Percentiles rank a stretch among this genome's conserved stretches.
Conservation (phyloP, 2,113 vertebrate genomes). For the Meriones unguiculatus region DNA sequence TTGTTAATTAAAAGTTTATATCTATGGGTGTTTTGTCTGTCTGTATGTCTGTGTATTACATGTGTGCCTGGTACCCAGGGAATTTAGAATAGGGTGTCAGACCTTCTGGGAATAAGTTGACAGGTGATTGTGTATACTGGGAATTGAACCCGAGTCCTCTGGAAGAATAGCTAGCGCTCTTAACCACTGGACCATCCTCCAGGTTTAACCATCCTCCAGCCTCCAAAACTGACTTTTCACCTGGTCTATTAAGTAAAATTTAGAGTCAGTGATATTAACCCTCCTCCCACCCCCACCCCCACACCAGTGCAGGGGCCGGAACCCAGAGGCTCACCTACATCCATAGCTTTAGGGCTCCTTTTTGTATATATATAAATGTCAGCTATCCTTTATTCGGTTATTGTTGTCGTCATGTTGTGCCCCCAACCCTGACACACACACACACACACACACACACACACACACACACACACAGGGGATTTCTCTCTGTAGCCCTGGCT, state of each 20-base stretch:
- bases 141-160: neutral
- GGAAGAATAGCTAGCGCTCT: no score
- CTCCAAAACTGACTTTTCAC: neutral
- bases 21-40: neutral
- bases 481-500: no score
- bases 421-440: no score
- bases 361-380: neutral
- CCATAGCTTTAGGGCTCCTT: neutral
- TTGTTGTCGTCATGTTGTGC: no score
- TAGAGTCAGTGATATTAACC: neutral
- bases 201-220: neutral
- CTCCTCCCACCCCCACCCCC: no score
- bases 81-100: neutral
- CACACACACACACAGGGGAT: no score
- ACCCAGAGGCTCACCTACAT: neutral
- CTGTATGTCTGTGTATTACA: neutral
- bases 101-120: neutral
- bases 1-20: neutral
- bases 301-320: neutral
- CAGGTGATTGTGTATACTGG: neutral
- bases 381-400: neutral
- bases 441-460: no score
- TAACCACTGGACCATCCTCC: no score
- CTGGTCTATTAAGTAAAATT: neutral
- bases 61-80: neutral